These are phyloP conservation scores for Haliaeetus leucogaster DNA, from an alignment of 2,113 vertebrate species.

Conservation along the genomic window DNA sequence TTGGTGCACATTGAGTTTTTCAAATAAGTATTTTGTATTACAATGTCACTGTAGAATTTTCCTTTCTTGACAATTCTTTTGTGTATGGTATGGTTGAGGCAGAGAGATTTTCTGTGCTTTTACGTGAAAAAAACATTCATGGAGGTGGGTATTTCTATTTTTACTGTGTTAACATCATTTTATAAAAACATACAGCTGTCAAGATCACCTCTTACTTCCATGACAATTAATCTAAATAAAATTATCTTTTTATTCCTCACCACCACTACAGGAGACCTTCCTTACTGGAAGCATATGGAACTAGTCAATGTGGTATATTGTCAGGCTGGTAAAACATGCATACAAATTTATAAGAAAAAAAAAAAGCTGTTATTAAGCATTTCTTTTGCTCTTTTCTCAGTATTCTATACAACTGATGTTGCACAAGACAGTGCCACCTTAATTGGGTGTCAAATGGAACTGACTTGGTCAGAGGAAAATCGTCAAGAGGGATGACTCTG, in stretches of 20 bases:
- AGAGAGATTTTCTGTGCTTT: not conserved
- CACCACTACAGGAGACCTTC: not conserved
- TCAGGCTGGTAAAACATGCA: not conserved
- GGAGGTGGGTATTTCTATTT: not conserved
- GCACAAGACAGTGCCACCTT: not conserved
- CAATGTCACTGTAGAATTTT: not conserved
- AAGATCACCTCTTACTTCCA: not conserved
- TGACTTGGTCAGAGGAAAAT: not conserved
- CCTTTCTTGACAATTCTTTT: not conserved
- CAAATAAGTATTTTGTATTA: not conserved
- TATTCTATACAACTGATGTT: not conserved
- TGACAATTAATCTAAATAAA: not conserved
- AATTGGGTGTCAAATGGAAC: not conserved
- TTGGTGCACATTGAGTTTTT: not conserved
- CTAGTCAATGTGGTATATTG: not conserved
- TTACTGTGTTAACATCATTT: not conserved
- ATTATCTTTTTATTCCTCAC: not conserved
- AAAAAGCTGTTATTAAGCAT: not conserved
- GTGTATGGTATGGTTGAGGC: not conserved
- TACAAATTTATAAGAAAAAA: not conserved
- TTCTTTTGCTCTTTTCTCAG: not conserved
- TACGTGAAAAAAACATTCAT: not conserved
- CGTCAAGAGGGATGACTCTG: not conserved
- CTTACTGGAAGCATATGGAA: not conserved
- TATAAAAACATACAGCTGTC: not conserved